Evolutionary conservation across 2,888 invertebrate species (phyloP), one percentile per base, ranked within the genome.

Genomic region (Philhelius pedissequus): DNA sequence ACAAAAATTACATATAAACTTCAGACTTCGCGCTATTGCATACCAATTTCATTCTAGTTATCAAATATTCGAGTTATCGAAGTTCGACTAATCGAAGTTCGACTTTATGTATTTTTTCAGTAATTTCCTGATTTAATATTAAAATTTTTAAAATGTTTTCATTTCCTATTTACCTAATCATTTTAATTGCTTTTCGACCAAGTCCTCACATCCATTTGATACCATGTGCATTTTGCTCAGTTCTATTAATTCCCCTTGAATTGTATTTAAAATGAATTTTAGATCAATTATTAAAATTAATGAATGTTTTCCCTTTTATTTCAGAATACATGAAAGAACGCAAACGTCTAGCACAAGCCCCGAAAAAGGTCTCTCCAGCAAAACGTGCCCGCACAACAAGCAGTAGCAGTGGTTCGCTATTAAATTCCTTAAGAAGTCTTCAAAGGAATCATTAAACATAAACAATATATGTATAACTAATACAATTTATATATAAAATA

Each of bases 321-420:
- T 35, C 88, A 92, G 91, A 92, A 87, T 92, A 91, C 87, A 91
- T 92, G 90, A 92, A 92, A 87, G 91, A 92, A 87, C 91, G 92
- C 86, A 92, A 92, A 87, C 91, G 91, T 38, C 89, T 91, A 56
- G 87, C 90, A 45, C 90, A 91, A 87, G 89, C 91, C 75, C 90
- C 91, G 60, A 91, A 91, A 86, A 91, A 91, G 88, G 87, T 90
- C 79, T 89, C 90, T 73, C 91, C 91, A 82, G 88, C 89, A 70
- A 91, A 91, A 88, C 90, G 91, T 71, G 88, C 90, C 88, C 91
- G 91, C 86, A 89, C 88, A 74, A 89, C 86, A 52, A 89, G 89
- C 45, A 87, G 87, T 71, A 60, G 80, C 76, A 68, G 74, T 64
- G 86, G 86, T 32, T 52, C 87, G 15, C 70, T 86, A 58, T 79